phyloP scores from a whole-genome alignment of 2,888 invertebrate genomes.

The Electrophaes corylata region DNA sequence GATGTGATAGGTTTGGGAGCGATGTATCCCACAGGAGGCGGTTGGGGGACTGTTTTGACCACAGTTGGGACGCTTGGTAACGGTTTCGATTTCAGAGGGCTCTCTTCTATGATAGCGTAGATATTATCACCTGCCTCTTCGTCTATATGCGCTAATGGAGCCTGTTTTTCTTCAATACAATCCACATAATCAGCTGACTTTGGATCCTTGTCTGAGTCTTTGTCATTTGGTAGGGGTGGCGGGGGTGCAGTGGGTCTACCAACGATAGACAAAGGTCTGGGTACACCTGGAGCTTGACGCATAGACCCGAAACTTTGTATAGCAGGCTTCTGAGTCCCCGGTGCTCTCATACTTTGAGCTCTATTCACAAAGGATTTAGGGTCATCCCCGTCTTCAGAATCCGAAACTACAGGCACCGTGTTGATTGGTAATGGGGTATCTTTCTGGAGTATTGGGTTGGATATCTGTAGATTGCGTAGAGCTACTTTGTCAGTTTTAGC shows the following conservation, averaged over 20 bases:
- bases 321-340: slow-evolving; percentile 80
- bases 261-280: slow-evolving; percentile 90
- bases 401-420: slow-evolving; percentile 85
- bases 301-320: slow-evolving; percentile 93
- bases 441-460: slow-evolving; percentile 91
- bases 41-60: slow-evolving; percentile 60
- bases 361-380: slow-evolving; percentile 87
- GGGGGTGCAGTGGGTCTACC: slow-evolving; percentile 90
- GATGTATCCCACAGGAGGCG: slow-evolving; percentile 79
- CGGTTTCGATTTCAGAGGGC: slow-evolving; percentile 81
- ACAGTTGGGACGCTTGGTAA: slow-evolving; percentile 67
- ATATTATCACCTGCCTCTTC: slow-evolving; percentile 90
- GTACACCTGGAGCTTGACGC: slow-evolving; percentile 87
- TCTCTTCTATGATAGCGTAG: slow-evolving; percentile 94
- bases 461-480: slow-evolving; percentile 91
- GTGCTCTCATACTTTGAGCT: slow-evolving; percentile 92
- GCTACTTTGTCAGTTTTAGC: slow-evolving; percentile 88
- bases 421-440: slow-evolving; percentile 85
- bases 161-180: slow-evolving; percentile 88
- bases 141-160: slow-evolving; percentile 85
- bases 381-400: slow-evolving; percentile 80
- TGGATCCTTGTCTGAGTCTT: slow-evolving; percentile 53
- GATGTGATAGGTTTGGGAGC: slow-evolving; percentile 71
- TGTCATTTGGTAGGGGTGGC: slow-evolving; percentile 86
- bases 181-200: slow-evolving; percentile 88